These are phyloP conservation scores for Prietella phreatophila DNA, from an alignment of 2,113 vertebrate genomes.

Conservation along the genomic window DNA sequence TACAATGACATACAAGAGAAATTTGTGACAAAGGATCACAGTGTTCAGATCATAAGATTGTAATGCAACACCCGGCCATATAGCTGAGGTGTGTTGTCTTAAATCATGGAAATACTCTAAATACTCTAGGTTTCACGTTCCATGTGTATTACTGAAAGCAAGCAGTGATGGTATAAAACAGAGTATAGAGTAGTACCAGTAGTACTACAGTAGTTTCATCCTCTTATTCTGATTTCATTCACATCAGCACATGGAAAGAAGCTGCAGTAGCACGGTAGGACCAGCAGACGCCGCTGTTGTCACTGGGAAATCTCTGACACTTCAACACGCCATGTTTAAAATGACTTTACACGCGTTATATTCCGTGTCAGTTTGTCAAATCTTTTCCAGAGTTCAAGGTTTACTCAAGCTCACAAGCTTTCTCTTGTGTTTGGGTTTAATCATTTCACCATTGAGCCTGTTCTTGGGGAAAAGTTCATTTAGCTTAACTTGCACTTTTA, in stretches of 20 bases:
- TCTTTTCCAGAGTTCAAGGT: background rate
- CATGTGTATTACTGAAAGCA: too few species aligned
- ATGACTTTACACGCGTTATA: background rate
- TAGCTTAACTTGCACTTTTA: background rate
- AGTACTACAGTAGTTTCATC: too few species aligned
- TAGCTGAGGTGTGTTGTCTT: too few species aligned
- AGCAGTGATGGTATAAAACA: background rate
- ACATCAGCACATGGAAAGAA: background rate
- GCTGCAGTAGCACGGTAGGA: background rate
- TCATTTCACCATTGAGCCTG: background rate
- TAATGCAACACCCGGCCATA: too few species aligned
- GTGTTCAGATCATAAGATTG: too few species aligned
- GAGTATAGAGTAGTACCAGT: background rate
- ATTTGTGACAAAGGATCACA: too few species aligned
- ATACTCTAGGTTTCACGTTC: too few species aligned
- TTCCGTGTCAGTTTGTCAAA: background rate
- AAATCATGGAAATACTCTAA: too few species aligned
- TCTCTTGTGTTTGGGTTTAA: background rate
- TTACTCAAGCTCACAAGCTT: background rate
- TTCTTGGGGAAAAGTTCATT: background rate
- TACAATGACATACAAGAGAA: too few species aligned
- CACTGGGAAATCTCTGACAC: background rate
- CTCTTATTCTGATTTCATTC: background rate
- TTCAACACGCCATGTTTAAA: background rate
- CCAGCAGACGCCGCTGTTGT: conserved; percentile 24